Percentiles rank a stretch among this genome's conserved stretches.
phyloP scores from a whole-genome alignment of 53 echinoderm and acorn worm species.

The Stichopus horrens region DNA sequence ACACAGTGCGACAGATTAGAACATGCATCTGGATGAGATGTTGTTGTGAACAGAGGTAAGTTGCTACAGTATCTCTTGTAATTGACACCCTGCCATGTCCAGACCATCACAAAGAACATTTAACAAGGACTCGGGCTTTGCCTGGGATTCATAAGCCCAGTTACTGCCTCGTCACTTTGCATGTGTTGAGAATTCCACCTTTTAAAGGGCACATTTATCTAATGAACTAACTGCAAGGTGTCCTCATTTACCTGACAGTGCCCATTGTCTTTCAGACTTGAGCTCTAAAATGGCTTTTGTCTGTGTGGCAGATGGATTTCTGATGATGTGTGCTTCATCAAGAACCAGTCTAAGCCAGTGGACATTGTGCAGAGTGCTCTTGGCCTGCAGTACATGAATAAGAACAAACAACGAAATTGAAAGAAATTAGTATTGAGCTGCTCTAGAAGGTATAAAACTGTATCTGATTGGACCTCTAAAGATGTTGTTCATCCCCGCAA shows the following conservation, averaged over 20 bases:
- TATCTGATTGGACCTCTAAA: no score
- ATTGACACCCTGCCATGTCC: no score
- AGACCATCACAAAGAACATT: no score
- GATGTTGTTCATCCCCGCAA: no score
- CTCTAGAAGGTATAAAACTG: no score
- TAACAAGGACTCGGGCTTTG: no score
- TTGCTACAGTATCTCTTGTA: no score
- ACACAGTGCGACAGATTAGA: background rate
- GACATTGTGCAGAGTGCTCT: slow-evolving; percentile 67
- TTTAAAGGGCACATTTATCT: no score
- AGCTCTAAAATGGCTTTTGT: slow-evolving; percentile 80
- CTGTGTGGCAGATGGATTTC: slow-evolving; percentile 81
- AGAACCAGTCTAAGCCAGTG: slow-evolving; percentile 83
- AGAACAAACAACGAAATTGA: background rate
- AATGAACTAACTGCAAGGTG: no score
- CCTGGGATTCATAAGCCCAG: no score
- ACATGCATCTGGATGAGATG: background rate
- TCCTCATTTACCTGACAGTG: slow-evolving; percentile 71
- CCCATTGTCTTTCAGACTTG: slow-evolving; percentile 76
- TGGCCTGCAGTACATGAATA: slow-evolving; percentile 56
- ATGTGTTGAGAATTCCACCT: no score
- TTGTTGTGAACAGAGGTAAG: background rate
- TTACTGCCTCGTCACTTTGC: no score
- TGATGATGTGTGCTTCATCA: slow-evolving; percentile 93
- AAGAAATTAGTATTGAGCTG: background rate